A percentile compares a stretch with the other conserved stretches of the same genome.
phyloP scores from a whole-genome alignment of 1,140 invertebrate genomes.

The Lanistes nyassanus region DNA sequence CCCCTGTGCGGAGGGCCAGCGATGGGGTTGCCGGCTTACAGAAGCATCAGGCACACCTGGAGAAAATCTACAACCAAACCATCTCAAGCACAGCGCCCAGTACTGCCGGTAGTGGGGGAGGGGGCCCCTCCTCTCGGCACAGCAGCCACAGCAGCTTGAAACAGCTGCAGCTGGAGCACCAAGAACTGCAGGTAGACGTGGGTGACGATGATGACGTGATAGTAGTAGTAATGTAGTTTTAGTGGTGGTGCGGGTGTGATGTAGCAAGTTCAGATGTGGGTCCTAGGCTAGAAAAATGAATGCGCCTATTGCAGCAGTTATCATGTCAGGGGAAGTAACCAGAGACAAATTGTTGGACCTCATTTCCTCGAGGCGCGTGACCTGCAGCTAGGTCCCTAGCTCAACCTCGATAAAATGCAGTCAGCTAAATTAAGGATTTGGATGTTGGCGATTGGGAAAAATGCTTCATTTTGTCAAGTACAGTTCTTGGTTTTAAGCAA shows the following conservation, averaged over 20 bases:
- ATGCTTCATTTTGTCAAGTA: too few species aligned
- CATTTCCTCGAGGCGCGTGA: too few species aligned
- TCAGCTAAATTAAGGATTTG: too few species aligned
- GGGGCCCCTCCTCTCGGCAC: constrained; percentile 23
- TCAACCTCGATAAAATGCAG: too few species aligned
- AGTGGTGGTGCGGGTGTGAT: not conserved
- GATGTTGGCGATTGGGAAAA: too few species aligned
- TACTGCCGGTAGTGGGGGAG: constrained; percentile 10
- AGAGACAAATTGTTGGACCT: too few species aligned
- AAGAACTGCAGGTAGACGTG: constrained; percentile 68
- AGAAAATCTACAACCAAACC: constrained; percentile 66
- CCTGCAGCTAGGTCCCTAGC: too few species aligned
- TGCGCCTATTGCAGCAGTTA: not conserved
- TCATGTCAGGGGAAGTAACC: not conserved
- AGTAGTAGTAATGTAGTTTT: not conserved
- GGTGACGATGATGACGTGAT: too few species aligned
- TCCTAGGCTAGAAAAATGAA: not conserved
- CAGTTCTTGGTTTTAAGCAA: too few species aligned
- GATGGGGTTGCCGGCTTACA: constrained; percentile 74
- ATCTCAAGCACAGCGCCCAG: constrained; percentile 23
- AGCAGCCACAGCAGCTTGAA: constrained; percentile 62
- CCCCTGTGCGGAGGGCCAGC: constrained; percentile 87
- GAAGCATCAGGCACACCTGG: constrained; percentile 67
- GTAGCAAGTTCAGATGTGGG: not conserved
- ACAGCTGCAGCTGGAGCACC: constrained; percentile 68